These are phyloP conservation scores for Pseudorectes ferrugineus DNA, from an alignment of 2,113 vertebrate genomes.

Conservation along the genomic window DNA sequence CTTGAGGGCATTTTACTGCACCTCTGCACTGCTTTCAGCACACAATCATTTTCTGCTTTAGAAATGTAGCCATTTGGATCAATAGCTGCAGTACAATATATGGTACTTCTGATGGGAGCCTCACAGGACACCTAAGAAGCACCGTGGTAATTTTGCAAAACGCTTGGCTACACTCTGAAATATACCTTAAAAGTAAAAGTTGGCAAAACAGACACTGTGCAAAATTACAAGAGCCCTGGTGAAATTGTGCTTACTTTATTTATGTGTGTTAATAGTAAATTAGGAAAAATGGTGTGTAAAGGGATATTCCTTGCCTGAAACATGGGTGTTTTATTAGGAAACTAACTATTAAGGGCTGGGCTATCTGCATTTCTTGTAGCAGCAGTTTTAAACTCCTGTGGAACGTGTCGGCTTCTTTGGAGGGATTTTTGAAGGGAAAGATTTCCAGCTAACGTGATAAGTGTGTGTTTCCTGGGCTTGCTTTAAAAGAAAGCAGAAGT, in stretches of 20 bases:
- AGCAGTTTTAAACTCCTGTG: neutral
- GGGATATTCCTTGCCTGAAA: conserved; percentile 33
- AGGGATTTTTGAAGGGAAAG: neutral
- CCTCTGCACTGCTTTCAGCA: conserved; percentile 76
- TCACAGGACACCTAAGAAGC: conserved; percentile 64
- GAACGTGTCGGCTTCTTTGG: neutral
- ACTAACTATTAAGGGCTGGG: neutral
- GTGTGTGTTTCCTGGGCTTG: neutral
- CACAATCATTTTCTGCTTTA: conserved; percentile 87
- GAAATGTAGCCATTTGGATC: conserved; percentile 84
- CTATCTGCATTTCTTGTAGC: conserved; percentile 10
- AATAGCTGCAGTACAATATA: conserved; percentile 80
- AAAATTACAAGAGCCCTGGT: conserved; percentile 42
- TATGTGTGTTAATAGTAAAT: conserved; percentile 57
- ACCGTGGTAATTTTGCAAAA: conserved; percentile 8
- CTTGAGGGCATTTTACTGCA: conserved; percentile 78
- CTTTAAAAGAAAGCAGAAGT: neutral
- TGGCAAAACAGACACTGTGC: neutral
- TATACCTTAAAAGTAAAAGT: conserved; percentile 29
- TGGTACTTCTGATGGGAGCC: conserved; percentile 74
- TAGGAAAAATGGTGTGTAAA: conserved; percentile 34
- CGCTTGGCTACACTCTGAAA: conserved; percentile 1
- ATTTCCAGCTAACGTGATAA: conserved; percentile 17
- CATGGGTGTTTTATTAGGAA: conserved; percentile 2
- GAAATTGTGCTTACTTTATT: conserved; percentile 35